A percentile compares a stretch with the other conserved stretches of the same genome.
These are phyloP conservation scores for Pangasius sanitwongsei DNA, from an alignment of 2,797 vertebrate species.

Conservation along the genomic window DNA sequence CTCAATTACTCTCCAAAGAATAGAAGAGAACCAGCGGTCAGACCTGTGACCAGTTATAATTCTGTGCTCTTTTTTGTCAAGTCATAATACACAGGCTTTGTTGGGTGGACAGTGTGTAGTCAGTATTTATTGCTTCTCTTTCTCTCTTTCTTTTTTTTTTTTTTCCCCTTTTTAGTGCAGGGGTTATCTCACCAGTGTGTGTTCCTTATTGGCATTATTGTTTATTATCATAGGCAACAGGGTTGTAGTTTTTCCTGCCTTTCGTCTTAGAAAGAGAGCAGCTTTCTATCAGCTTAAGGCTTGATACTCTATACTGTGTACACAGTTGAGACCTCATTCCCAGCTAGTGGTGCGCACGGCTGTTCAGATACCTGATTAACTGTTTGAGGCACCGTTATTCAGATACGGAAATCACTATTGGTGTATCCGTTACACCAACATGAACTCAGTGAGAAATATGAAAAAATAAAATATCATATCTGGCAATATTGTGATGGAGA, in stretches of 20 bases:
- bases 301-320: not conserved
- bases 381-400: not conserved
- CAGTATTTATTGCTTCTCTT: not conserved
- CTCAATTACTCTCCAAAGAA: constrained; percentile 67
- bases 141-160: not conserved
- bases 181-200: not conserved
- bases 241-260: not conserved
- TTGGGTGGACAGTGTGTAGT: constrained; percentile 3
- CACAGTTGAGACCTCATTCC: not conserved
- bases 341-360: not conserved
- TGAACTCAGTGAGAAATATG: not conserved
- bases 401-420: not conserved
- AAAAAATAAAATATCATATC: not conserved
- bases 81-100: constrained; percentile 31
- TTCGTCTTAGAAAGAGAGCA: not conserved
- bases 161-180: not conserved
- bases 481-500: not conserved
- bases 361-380: not conserved
- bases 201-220: not conserved
- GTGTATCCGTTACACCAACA: not conserved
- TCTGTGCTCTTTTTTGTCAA: constrained; percentile 47
- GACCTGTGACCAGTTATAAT: constrained; percentile 67
- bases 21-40: constrained; percentile 50
- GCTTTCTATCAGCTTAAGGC: not conserved
- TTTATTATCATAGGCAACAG: not conserved